Evolutionary conservation across 2,888 invertebrate species (phyloP).

Genomic region (Drosophila pegasa): DNA sequence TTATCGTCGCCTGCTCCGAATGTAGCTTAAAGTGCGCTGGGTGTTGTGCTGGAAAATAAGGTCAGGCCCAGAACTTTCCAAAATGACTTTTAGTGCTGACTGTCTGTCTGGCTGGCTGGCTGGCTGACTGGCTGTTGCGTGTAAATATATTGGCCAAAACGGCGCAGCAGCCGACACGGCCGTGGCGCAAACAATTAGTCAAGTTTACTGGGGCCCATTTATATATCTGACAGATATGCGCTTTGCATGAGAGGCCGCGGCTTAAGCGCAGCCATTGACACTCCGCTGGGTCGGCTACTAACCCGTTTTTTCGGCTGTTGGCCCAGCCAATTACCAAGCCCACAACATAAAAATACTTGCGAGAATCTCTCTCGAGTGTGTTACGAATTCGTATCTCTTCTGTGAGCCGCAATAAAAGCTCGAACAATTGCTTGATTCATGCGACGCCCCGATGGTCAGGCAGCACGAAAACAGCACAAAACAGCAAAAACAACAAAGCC

Average conservation of each 20-base stretch:
- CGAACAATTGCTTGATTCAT: conserved; percentile 75
- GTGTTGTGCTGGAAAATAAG: conserved; percentile 59
- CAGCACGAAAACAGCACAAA: neutral
- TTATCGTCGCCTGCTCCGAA: conserved; percentile 27
- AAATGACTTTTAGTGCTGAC: conserved; percentile 49
- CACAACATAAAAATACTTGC: conserved; percentile 56
- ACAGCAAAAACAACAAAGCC: neutral
- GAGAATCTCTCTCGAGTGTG: conserved; percentile 39
- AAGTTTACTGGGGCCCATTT: conserved; percentile 53
- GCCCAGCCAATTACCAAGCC: conserved; percentile 74
- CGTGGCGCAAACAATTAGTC: conserved; percentile 56
- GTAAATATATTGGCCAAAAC: conserved; percentile 17
- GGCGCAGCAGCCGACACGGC: conserved; percentile 27
- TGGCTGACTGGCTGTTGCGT: conserved; percentile 8
- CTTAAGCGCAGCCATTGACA: conserved; percentile 53
- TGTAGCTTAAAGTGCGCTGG: conserved; percentile 51
- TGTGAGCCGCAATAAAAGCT: conserved; percentile 41
- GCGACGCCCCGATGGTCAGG: conserved; percentile 32
- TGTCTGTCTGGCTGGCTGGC: neutral
- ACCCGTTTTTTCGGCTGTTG: conserved; percentile 52
- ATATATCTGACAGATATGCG: conserved; percentile 62
- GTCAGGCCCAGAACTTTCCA: conserved; percentile 73
- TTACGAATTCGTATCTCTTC: conserved; percentile 43
- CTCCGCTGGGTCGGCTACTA: conserved; percentile 23
- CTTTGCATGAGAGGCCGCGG: conserved; percentile 52